Conservation (phyloP, 2,888 invertebrate genomes). For the Coecobrya sp. region DNA sequence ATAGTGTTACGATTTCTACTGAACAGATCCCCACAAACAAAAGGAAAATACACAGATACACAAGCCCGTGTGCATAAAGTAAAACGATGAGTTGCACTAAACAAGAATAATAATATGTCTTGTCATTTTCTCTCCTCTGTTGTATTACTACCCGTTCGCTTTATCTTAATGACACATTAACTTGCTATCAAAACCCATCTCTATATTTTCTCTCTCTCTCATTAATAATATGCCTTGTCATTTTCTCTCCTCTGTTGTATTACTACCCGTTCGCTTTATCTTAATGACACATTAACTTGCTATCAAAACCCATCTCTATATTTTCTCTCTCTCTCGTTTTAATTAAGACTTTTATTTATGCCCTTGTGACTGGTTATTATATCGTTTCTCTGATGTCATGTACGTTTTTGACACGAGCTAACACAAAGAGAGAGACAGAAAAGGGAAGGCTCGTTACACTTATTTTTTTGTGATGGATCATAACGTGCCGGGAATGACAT, state of each 20-base stretch:
- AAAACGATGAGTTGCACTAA: conserved; percentile 46
- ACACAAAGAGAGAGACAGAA: not conserved
- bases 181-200: conserved; percentile 60
- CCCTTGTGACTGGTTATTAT: conserved; percentile 37
- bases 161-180: conserved; percentile 73
- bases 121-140: conserved; percentile 13
- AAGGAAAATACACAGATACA: not conserved
- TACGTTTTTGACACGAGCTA: not conserved
- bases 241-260: too few species aligned
- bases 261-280: conserved; percentile 24
- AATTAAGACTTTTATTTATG: conserved; percentile 70
- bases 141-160: not conserved
- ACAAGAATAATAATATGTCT: conserved; percentile 29
- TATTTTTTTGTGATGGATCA: conserved; percentile 43
- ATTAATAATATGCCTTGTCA: conserved; percentile 37
- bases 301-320: conserved; percentile 47
- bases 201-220: not conserved
- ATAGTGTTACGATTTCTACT: too few species aligned
- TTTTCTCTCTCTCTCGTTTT: conserved; percentile 56
- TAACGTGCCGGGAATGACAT: conserved; percentile 50
- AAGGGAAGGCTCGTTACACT: conserved; percentile 1
- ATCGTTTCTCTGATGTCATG: not conserved
- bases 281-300: conserved; percentile 76
- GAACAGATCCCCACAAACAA: not conserved
- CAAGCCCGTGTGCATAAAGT: too few species aligned